Evolutionary conservation across 2,113 vertebrate species (phyloP).

Genomic region (Dissostichus mawsoni): DNA sequence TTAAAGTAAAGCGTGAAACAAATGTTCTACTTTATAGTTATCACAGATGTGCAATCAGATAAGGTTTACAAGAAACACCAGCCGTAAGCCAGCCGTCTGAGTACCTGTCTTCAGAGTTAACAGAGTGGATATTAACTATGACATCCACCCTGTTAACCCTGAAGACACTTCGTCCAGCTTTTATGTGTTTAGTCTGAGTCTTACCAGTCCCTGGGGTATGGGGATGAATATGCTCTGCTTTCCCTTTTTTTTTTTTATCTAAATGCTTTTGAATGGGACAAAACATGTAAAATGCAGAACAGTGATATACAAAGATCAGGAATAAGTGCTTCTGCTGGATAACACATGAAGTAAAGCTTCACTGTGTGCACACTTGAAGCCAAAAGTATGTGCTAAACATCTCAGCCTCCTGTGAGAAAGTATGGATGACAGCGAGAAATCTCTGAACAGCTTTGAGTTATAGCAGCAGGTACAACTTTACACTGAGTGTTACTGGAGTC

Average conservation of each 20-base stretch:
- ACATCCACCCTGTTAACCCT: too few species aligned
- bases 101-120: conserved; percentile 70
- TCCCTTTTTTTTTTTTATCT: background rate
- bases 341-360: background rate
- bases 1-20: too few species aligned
- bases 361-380: background rate
- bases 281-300: background rate
- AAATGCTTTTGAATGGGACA: background rate
- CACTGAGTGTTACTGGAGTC: background rate
- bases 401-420: conserved; percentile 33
- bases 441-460: conserved; percentile 8
- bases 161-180: too few species aligned
- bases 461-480: background rate
- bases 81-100: background rate
- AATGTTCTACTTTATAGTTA: too few species aligned
- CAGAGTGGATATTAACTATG: conserved; percentile 3
- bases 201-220: background rate
- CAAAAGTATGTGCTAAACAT: conserved; percentile 33
- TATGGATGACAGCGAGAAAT: conserved; percentile 24
- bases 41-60: too few species aligned
- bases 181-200: background rate
- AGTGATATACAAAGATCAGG: background rate
- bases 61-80: background rate
- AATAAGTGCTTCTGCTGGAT: background rate
- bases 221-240: background rate